phyloP scores from a whole-genome alignment of 2,113 vertebrate species.

The Garra rufa region DNA sequence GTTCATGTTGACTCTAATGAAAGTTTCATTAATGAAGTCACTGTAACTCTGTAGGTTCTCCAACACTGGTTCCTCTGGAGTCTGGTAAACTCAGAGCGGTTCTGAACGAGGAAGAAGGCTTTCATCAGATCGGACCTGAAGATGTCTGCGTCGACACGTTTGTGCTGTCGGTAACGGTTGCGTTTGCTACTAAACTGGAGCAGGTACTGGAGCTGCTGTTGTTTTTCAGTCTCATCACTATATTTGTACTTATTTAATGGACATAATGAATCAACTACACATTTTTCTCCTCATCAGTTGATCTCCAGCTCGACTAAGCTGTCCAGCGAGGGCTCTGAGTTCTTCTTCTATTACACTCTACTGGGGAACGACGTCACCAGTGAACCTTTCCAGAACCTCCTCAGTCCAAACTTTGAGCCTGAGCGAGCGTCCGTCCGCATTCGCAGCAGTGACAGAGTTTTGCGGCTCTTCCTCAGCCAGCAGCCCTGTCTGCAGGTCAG shows the following conservation, averaged over 20 bases:
- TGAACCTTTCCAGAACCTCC: conserved; percentile 89
- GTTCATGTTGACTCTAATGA: not conserved
- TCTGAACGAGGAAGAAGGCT: conserved; percentile 88
- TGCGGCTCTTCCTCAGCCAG: conserved; percentile 82
- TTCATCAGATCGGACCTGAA: conserved; percentile 90
- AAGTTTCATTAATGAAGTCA: not conserved
- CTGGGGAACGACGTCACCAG: conserved; percentile 96
- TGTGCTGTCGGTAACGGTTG: conserved; percentile 91
- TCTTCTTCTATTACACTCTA: conserved; percentile 95
- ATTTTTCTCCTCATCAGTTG: conserved; percentile 72
- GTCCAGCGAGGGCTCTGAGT: conserved; percentile 81
- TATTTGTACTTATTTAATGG: not conserved
- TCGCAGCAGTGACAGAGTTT: conserved; percentile 81
- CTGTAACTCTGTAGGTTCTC: conserved; percentile 57
- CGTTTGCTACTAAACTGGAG: conserved; percentile 89
- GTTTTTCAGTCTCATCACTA: too few relatives aligned
- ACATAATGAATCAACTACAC: not conserved
- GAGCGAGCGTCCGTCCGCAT: conserved; percentile 93
- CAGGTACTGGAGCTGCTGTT: conserved; percentile 77
- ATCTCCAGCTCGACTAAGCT: conserved; percentile 87
- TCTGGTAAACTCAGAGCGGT: conserved; percentile 78
- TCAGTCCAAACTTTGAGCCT: conserved; percentile 91
- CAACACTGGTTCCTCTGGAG: conserved; percentile 69
- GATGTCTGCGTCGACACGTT: conserved; percentile 84
- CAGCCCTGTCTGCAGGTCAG: conserved; percentile 83